A percentile compares a stretch with the other conserved stretches of the same genome.
These are phyloP conservation scores for Neodiprion pinetum DNA, from an alignment of 1,140 invertebrate species.

Conservation along the genomic window DNA sequence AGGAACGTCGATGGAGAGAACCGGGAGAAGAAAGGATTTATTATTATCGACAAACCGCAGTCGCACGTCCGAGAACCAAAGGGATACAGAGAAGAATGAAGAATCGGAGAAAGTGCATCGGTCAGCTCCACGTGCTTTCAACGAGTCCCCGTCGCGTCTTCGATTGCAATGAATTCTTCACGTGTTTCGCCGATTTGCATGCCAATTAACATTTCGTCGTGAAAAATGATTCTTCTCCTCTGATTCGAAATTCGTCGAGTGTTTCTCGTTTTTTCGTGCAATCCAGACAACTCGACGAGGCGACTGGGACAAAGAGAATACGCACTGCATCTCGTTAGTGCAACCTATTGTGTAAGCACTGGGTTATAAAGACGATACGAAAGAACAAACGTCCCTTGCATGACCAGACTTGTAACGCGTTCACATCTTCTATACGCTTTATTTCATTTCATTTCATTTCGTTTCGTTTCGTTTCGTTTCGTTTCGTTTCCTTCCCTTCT, in stretches of 20 bases:
- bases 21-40: no score
- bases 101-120: neutral
- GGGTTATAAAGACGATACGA: slow-evolving; percentile 20
- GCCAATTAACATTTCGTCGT: no score
- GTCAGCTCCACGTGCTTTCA: slow-evolving; percentile 2
- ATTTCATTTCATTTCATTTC: slow-evolving; percentile 22
- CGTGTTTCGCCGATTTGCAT: neutral
- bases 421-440: slow-evolving; percentile 20
- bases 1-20: neutral
- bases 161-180: neutral
- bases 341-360: slow-evolving; percentile 34
- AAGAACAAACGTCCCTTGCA: slow-evolving; percentile 18
- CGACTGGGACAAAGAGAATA: slow-evolving; percentile 15
- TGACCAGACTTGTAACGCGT: slow-evolving; percentile 19
- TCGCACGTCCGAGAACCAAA: neutral
- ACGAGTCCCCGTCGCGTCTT: neutral
- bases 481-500: slow-evolving; percentile 6
- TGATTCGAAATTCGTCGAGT: no score
- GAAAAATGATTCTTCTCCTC: no score
- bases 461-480: slow-evolving; percentile 14
- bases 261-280: no score
- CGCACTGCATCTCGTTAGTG: slow-evolving; percentile 32
- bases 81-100: neutral
- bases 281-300: no score
- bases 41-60: no score